Base-by-base conservation (phyloP, 1,140 invertebrate species). In the Scaptomyza graminum region DNA sequence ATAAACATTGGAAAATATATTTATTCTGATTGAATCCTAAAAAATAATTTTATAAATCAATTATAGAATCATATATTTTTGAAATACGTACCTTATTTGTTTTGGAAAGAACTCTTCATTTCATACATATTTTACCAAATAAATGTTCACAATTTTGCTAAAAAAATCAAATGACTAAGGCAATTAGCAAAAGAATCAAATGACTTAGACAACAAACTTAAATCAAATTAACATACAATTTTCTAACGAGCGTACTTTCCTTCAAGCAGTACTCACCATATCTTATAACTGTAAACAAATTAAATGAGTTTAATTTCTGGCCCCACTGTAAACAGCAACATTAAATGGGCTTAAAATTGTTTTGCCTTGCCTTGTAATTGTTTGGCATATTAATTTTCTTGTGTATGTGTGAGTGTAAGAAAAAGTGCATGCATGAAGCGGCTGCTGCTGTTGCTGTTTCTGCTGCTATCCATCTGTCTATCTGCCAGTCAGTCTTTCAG, bases 301-400 rank as follows among this genome's bases (percentile, higher is more conserved):
- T 41, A 41, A 12, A 41, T n/a, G 12, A n/a, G n/a, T 34, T 25
- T 22, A 59, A 28, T 37, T 59, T 61, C 22, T 39, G 54, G 37
- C 16, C 1, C 69, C 81, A 84, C 77, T 87, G 81, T 84, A 34
- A 9, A 78, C 81, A 74, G 34, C 79, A 70, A 76, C 78, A 85
- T 78, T 77, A 82, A 85, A 71, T 85, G 82, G 82, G 82, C 83
- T 85, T 88, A 82, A 87, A 88, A 87, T 87, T 87, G 83, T 87
- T 87, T 87, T 87, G 72, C 78, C 79, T 75, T 67, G 82, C 75
- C 67, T 79, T 79, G 82, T 87, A 87, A 87, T 88, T 87, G 83
- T 88, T 87, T 88, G 79, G 82, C 67, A 82, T 88, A 87, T 87
- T 87, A 82, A 87, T 87, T 87, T 87, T 81, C 68, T 64, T 78